phyloP scores from a whole-genome alignment of 1,140 invertebrate species.

The Hypothenemus hampei region DNA sequence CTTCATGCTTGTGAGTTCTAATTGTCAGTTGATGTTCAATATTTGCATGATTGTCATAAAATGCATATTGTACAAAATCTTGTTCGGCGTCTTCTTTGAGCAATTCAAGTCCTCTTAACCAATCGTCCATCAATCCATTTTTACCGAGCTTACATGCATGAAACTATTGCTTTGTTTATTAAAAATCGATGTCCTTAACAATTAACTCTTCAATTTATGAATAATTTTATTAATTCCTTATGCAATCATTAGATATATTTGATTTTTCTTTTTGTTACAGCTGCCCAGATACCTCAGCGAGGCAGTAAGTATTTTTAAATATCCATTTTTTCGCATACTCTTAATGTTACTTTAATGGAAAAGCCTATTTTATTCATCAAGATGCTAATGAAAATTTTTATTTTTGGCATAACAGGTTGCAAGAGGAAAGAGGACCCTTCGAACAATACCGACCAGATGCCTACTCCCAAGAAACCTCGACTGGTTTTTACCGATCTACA shows the following conservation, averaged over 20 bases:
- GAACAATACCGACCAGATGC: conserved; percentile 70
- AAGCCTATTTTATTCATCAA: no score
- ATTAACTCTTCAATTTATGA: no score
- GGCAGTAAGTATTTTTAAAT: conserved; percentile 65
- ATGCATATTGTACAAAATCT: not conserved
- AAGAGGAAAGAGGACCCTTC: conserved; percentile 96
- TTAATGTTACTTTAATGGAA: no score
- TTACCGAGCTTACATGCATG: conserved; percentile 18
- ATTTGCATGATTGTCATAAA: conserved; percentile 13
- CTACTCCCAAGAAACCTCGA: conserved; percentile 96
- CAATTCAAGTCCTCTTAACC: no score
- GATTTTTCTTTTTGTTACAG: conserved; percentile 73
- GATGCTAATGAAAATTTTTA: no score
- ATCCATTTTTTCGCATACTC: no score
- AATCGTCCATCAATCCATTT: no score
- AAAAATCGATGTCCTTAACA: no score
- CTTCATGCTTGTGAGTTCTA: conserved; percentile 64
- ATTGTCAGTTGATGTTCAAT: conserved; percentile 51
- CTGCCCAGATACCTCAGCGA: conserved; percentile 84
- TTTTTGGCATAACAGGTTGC: no score
- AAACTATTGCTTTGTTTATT: conserved; percentile 6
- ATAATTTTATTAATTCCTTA: no score
- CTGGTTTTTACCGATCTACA: conserved; percentile 99
- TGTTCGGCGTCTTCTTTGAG: no score
- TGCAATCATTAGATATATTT: no score